Base-by-base conservation (phyloP, 2,888 invertebrate genomes). In the Linnaemya vulpina region DNA sequence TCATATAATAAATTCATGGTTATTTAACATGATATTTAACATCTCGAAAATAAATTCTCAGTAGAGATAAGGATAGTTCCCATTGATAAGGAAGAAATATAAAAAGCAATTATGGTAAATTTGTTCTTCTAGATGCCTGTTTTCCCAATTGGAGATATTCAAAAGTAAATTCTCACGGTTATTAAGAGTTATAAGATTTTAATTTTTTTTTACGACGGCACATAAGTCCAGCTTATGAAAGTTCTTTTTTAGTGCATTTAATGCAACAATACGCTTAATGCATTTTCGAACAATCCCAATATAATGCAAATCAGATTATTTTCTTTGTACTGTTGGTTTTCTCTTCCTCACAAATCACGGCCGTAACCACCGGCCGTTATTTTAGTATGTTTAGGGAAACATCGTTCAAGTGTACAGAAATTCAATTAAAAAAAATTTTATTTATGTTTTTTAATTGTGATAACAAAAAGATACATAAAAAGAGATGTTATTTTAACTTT, bases 301-400 rank as follows among this genome's bases (percentile, higher is more conserved):
- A 67, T 65, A 3, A 13, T 58, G 40, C 38, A 76, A 82, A 82
- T 68, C 35, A 68, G 62, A 55, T 53, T 49, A 67, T 43, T 63
- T 62, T 46, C 0, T 25, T 60, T 76, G 10, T 38, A 22, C 20
- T 58, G n/a, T 43, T 46, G 9, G 8, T 68, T 76, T 67, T 55
- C 46, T 15, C 35, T 17, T 49, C 25, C 20, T 73, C 49, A 60
- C 38, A 73, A 67, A 60, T 81, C 60, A 71, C 38, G 70, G 17
- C 22, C n/a, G n/a, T n/a, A n/a, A n/a, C n/a, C 60, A 73, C 77
- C 5, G 5, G 30, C 30, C 30, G 30, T 25, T 15, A 40, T 40
- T 55, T 71, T 46, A 30, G 10, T 63, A 40, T 43, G 22, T 51
- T 75, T 30, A 67, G 11, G 55, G 4, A 35, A 55, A 51, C 22